Base-by-base conservation (phyloP, 2,113 vertebrate genomes). In the Tyrannus savana region DNA sequence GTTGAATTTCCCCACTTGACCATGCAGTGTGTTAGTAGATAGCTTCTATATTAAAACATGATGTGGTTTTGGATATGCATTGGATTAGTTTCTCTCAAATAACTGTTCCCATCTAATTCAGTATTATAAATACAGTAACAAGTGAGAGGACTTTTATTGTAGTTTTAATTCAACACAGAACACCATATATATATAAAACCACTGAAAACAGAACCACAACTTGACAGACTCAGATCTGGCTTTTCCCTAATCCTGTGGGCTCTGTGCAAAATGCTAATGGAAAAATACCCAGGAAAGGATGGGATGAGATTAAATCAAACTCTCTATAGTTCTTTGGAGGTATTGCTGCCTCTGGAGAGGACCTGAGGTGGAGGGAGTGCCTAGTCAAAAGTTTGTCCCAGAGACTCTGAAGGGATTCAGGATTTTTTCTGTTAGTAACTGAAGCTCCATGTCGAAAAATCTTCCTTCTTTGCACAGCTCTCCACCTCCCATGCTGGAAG, bases 131-230 rank as follows among this genome's bases (percentile, higher is more conserved):
- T 88, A 93, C 90, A 94, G 95, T 93, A 97, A 97, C 93, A 96
- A 97, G 95, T 96, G 92, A 96, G 93, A 96, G 92, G 82, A 86
- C 72, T 94, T 96, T 94, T 90, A 95, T 80, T 93, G 85, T 92
- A 31, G 50, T 86, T 91, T 93, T 95, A 96, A 93, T 96, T 96
- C 85, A 95, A 90, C 25, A 77, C 95, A 97, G 96, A 95, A 31
- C 85, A 52, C 75, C 90, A 64, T 94, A 71, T 94, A 37, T 37
- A 84, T 94, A 71, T 94, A 37, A 9, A 91, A 93, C 90, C 78
- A 84, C 7, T 92, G 92, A 90, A 84, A 96, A 59, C 72, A 88
- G 91, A 96, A 84, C 67, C 63, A 76, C 72, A 86, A 35, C 64
- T 95, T 59, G 67, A 82, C 75, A 90, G 87, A 25, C 60, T 84